A percentile compares a stretch with the other conserved stretches of the same genome.
Conservation (phyloP, 2,797 vertebrate genomes). For the Margarornis squamiger region DNA sequence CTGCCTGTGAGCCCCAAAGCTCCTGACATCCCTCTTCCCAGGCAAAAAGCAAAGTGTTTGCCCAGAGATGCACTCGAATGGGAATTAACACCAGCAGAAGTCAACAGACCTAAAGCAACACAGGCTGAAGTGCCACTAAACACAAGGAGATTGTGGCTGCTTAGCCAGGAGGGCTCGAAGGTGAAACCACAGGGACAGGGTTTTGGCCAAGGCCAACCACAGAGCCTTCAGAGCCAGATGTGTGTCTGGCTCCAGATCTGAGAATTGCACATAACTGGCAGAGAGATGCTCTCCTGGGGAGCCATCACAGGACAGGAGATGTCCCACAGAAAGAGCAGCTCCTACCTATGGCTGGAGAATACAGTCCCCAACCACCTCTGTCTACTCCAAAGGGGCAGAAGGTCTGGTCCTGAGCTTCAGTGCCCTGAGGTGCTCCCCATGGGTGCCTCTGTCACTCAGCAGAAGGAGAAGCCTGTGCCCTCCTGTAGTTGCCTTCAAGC, state of each 20-base stretch:
- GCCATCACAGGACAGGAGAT: neutral
- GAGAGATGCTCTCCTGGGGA: neutral
- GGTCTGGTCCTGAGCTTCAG: neutral
- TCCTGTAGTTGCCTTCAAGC: neutral
- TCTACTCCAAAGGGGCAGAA: neutral
- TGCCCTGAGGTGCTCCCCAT: neutral
- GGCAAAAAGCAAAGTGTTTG: neutral
- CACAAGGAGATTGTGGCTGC: neutral
- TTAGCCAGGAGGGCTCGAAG: neutral
- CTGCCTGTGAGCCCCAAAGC: neutral
- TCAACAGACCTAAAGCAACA: neutral
- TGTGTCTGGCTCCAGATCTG: neutral
- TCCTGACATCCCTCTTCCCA: neutral
- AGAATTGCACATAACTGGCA: neutral
- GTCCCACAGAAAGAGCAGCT: neutral
- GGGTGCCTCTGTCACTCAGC: neutral
- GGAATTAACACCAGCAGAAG: neutral
- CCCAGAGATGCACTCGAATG: neutral
- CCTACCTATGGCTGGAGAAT: neutral
- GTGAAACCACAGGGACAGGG: neutral
- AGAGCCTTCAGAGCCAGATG: neutral
- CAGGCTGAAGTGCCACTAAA: fast-evolving
- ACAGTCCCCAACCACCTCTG: neutral
- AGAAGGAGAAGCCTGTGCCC: neutral
- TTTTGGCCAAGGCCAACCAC: neutral